These are phyloP conservation scores for Trimorus sp. DNA, from an alignment of 2,888 invertebrate genomes.

Conservation along the genomic window DNA sequence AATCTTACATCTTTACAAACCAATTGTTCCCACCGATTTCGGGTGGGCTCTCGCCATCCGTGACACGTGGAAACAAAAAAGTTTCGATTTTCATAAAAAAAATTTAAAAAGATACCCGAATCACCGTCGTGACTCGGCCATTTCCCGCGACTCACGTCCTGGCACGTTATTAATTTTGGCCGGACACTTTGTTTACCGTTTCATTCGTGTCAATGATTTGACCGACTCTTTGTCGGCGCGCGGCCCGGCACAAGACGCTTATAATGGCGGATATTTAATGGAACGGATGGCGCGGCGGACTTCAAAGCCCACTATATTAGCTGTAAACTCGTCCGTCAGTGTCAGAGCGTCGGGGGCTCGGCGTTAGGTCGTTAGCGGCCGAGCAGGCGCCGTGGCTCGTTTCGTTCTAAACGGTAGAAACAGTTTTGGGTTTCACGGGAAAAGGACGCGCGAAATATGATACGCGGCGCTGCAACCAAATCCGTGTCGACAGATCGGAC, in stretches of 20 bases:
- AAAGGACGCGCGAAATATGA: constrained; percentile 58
- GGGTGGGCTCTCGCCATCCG: background rate
- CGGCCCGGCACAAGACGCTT: constrained; percentile 54
- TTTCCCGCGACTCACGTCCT: too few species aligned
- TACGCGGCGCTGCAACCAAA: constrained; percentile 51
- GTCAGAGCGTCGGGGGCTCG: constrained; percentile 78
- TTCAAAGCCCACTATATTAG: constrained; percentile 80
- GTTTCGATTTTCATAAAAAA: too few species aligned
- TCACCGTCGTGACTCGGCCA: too few species aligned
- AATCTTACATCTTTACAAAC: too few species aligned
- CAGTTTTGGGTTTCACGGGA: constrained; percentile 59
- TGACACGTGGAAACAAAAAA: too few species aligned
- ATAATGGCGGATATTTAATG: constrained; percentile 62
- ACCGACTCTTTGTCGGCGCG: constrained; percentile 63
- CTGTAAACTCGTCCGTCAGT: constrained; percentile 81
- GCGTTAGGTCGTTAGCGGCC: constrained; percentile 78
- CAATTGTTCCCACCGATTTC: too few species aligned
- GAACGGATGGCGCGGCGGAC: constrained; percentile 74
- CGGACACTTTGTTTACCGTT: constrained; percentile 65
- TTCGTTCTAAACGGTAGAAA: constrained; percentile 65
- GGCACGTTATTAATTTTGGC: constrained; percentile 61
- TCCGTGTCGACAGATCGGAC: constrained; percentile 54
- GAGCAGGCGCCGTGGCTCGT: constrained; percentile 69
- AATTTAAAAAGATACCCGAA: too few species aligned
- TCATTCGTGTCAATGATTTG: constrained; percentile 62